These are phyloP conservation scores for Pemphigus obesinymphae DNA, from an alignment of 1,140 invertebrate genomes.

Conservation along the genomic window DNA sequence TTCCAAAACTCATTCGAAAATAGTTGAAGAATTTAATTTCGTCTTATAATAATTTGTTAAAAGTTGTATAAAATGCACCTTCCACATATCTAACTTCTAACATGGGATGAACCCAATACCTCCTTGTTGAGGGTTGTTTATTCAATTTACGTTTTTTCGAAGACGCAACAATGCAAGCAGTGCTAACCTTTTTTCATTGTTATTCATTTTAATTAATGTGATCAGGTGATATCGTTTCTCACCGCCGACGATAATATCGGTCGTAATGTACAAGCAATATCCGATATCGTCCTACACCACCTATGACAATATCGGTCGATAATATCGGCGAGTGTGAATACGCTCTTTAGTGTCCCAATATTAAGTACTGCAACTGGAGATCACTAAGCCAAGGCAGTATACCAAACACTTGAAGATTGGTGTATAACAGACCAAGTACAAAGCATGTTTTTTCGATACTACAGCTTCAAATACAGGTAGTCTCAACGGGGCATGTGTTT, in stretches of 20 bases:
- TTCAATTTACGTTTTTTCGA: neutral
- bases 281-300: neutral
- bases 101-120: neutral
- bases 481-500: too few relatives aligned
- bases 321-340: neutral
- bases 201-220: neutral
- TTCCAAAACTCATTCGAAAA: neutral
- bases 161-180: neutral
- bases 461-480: too few relatives aligned
- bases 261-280: neutral
- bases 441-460: too few relatives aligned
- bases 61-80: slow-evolving; percentile 8
- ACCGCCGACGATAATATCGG: neutral
- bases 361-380: too few relatives aligned
- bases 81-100: neutral
- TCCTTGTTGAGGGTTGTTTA: neutral
- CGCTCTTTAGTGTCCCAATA: too few relatives aligned
- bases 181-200: neutral
- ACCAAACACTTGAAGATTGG: too few relatives aligned
- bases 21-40: neutral
- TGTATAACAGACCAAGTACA: too few relatives aligned
- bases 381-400: too few relatives aligned
- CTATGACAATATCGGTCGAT: neutral
- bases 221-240: neutral
- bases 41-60: neutral